Conservation (phyloP, 2,797 vertebrate genomes). For the Aselliscus stoliczkanus region DNA sequence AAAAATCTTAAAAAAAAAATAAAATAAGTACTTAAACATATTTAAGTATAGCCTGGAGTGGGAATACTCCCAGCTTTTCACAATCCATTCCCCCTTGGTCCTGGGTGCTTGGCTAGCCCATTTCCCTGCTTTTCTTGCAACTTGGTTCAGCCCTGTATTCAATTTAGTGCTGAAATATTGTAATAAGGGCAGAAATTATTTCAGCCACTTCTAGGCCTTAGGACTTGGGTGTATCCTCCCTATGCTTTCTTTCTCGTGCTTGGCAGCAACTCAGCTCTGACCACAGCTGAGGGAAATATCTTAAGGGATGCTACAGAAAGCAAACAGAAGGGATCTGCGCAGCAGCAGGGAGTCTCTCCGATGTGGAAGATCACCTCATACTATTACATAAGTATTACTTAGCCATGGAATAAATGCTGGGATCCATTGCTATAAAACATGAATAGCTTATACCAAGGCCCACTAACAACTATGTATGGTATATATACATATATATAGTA, state of each 20-base stretch:
- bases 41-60: neutral
- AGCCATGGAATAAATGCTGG: neutral
- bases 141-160: neutral
- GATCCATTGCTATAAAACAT: neutral
- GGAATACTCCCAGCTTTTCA: neutral
- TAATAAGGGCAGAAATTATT: neutral
- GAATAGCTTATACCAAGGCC: neutral
- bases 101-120: neutral
- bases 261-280: neutral
- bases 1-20: too few species aligned
- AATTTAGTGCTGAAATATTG: neutral
- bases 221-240: neutral
- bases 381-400: neutral
- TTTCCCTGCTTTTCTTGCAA: neutral
- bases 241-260: neutral
- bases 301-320: neutral
- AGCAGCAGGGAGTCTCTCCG: neutral
- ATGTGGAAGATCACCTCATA: neutral
- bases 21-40: neutral
- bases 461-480: neutral
- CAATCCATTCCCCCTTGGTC: neutral
- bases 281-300: neutral
- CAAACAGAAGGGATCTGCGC: neutral
- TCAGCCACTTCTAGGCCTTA: neutral
- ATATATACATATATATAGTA: neutral